A percentile compares a stretch with the other conserved stretches of the same genome.
These are phyloP conservation scores for Cerceris rybyensis DNA, from an alignment of 2,888 invertebrate genomes.

Conservation along the genomic window DNA sequence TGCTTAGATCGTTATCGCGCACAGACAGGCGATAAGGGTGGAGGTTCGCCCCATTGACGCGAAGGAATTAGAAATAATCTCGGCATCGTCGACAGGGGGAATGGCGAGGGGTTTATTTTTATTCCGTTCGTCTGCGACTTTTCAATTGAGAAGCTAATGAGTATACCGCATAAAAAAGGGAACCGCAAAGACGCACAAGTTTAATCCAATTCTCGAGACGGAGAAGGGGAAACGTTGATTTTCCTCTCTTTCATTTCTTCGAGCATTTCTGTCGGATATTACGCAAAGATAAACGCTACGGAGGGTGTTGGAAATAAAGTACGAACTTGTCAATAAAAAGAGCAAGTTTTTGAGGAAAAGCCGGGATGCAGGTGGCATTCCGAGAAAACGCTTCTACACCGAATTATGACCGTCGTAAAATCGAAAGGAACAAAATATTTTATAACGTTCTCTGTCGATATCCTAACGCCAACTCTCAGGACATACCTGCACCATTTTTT, in stretches of 20 bases:
- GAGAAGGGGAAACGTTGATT: constrained; percentile 15
- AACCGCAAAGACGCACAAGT: constrained; percentile 14
- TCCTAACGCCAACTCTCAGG: constrained; percentile 41
- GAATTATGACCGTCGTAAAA: constrained; percentile 45
- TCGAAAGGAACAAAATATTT: constrained; percentile 47
- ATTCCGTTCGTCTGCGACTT: constrained; percentile 40
- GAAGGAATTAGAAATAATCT: constrained; percentile 68
- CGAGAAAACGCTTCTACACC: constrained; percentile 30
- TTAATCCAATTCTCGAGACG: constrained; percentile 45
- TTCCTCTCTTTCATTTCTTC: constrained; percentile 15
- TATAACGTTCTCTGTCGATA: constrained; percentile 39
- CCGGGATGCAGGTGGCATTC: constrained; percentile 36
- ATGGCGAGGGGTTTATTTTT: constrained; percentile 24
- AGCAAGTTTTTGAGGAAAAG: constrained; percentile 33
- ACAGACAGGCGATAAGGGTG: constrained; percentile 64
- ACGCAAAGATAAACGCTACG: constrained; percentile 2
- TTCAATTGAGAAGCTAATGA: constrained; percentile 46
- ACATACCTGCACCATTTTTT: constrained; percentile 33
- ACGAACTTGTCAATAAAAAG: constrained; percentile 40
- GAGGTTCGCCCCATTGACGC: constrained; percentile 47
- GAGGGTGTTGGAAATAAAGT: constrained; percentile 42
- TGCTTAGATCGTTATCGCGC: constrained; percentile 77
- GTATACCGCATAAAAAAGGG: constrained; percentile 29
- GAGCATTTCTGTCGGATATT: background rate
- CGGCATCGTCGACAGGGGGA: constrained; percentile 7